Percentiles rank a stretch among this genome's conserved stretches.
These are phyloP conservation scores for Gadopsis marmoratus DNA, from an alignment of 2,797 vertebrate genomes.

Conservation along the genomic window DNA sequence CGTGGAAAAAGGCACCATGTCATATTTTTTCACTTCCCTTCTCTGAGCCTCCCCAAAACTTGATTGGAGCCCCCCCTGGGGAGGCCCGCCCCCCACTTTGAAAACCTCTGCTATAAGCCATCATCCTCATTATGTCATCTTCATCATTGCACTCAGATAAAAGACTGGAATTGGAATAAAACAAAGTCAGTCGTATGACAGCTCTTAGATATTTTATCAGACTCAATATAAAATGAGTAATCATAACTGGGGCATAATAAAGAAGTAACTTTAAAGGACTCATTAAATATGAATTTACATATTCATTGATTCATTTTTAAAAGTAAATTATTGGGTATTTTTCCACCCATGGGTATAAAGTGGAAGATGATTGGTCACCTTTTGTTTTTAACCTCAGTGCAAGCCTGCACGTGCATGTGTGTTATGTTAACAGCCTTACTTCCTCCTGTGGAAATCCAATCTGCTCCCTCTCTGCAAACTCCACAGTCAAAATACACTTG, in stretches of 20 bases:
- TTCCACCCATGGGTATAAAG: background rate
- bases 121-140: no score
- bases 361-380: background rate
- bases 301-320: background rate
- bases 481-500: constrained; percentile 80
- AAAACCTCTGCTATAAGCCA: no score
- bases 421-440: constrained; percentile 60
- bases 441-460: constrained; percentile 70
- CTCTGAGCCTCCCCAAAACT: no score
- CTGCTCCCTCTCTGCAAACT: constrained; percentile 68
- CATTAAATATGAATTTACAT: background rate
- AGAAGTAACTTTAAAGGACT: background rate
- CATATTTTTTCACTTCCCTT: no score
- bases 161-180: background rate
- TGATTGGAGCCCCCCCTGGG: no score
- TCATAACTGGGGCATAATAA: background rate
- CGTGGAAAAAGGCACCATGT: no score
- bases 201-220: background rate
- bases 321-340: background rate
- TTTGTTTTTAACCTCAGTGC: background rate
- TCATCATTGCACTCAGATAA: background rate
- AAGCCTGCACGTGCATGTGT: constrained; percentile 5
- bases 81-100: no score
- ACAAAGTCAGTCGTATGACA: background rate
- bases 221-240: background rate